Evolutionary conservation across 2,113 vertebrate genomes (phyloP).

Genomic region (Candoia aspera): DNA sequence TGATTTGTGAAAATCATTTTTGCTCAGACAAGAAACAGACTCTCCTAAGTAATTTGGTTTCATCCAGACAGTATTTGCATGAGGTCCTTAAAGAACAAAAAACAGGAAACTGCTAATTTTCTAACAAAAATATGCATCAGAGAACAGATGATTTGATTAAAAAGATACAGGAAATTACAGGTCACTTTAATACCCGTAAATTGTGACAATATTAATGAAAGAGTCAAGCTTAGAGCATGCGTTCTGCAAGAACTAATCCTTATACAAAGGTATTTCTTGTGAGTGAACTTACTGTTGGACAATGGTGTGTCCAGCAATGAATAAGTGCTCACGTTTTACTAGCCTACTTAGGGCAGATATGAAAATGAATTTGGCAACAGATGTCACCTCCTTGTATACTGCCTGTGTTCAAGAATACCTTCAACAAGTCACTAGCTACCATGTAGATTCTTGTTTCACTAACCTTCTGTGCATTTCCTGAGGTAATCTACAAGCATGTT

Average conservation of each 20-base stretch:
- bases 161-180: not conserved
- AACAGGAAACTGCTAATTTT: not conserved
- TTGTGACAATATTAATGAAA: not conserved
- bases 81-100: too few species aligned
- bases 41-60: not conserved
- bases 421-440: not conserved
- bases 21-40: not conserved
- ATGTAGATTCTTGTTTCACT: not conserved
- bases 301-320: not conserved
- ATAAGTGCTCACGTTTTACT: not conserved
- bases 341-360: not conserved
- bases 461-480: not conserved
- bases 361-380: not conserved
- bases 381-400: not conserved
- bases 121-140: not conserved
- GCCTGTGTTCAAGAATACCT: not conserved
- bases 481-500: not conserved
- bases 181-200: not conserved
- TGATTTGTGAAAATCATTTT: not conserved
- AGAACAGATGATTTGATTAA: not conserved
- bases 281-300: not conserved
- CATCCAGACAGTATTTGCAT: not conserved
- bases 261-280: not conserved
- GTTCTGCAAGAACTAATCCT: not conserved
- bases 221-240: not conserved